Base-by-base conservation (phyloP, 2,797 vertebrate species). In the Rhadinocentrus ornatus region DNA sequence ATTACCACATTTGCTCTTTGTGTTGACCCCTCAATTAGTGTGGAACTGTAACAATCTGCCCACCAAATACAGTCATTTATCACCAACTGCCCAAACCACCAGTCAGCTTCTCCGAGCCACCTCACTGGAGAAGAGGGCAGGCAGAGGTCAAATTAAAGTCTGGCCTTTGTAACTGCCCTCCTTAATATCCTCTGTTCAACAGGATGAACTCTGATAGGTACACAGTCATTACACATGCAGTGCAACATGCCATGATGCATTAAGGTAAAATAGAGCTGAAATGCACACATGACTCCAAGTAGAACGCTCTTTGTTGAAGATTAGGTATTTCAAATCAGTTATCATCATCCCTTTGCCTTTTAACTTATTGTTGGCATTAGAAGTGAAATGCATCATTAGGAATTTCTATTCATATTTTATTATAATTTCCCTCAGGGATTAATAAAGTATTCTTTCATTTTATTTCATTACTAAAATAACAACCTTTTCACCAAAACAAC, bases 1-100 rank as follows among this genome's bases (percentile, higher is more conserved):
- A 96, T 98, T 96, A 98, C 96, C 93, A 84, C 88, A 95, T 96
- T 95, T 95, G 96, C 94, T 96, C 95, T 88, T 88, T 92, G 94
- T 91, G 94, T 93, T 96, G 96, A 95, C 93, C 94, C 93, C 93
- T 95, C 96, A 97, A 98, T 98, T 97, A 98, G 96, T 92, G 95
- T 93, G 94, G 95, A 94, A 94, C 96, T 95, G 96, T 96, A 96
- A 96, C 97, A 97, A 97, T 94, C 95, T 95, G 93, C 95, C 94
- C 93, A 94, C 94, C 95, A 95, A 97, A 96, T 93, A 94, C 95
- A 95, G 95, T 95, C 95, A 98, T 99, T 96, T 95, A 98, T 99
- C 97, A 98, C 95, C 80, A 91, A 91, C 95, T 96, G 96, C 95
- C 96, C 85, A 92, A 94, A 94, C 93, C 94, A 94, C 94, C 91